These are phyloP conservation scores for Cydia splendana DNA, from an alignment of 1,140 invertebrate species.

Conservation along the genomic window DNA sequence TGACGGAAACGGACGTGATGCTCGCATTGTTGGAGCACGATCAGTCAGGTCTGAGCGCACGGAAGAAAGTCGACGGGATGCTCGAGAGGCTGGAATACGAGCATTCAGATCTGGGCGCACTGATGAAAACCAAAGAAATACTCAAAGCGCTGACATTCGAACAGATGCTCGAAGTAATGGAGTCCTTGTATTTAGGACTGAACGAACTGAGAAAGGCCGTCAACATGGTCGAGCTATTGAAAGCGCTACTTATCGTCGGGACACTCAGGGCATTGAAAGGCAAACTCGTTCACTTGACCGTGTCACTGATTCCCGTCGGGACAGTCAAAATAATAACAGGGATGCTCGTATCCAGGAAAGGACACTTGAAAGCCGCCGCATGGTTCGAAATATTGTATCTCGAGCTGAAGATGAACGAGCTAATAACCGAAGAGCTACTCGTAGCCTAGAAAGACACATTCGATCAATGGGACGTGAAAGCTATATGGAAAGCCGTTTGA, in stretches of 20 bases:
- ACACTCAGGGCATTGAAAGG: not conserved
- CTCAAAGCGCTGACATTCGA: not conserved
- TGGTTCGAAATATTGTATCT: not conserved
- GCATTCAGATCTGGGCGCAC: not conserved
- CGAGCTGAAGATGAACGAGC: not conserved
- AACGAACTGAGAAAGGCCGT: not conserved
- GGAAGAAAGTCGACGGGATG: not conserved
- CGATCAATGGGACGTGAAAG: not conserved
- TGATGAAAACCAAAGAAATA: not conserved
- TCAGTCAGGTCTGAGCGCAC: not conserved
- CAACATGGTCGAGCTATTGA: not conserved
- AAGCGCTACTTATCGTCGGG: not conserved
- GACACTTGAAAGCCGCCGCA: not conserved
- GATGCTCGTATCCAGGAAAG: not conserved
- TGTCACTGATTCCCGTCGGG: not conserved
- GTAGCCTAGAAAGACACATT: not conserved
- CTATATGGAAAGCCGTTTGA: not conserved
- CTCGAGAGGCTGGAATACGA: not conserved
- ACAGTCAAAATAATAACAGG: not conserved
- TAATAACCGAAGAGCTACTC: constrained; percentile 15
- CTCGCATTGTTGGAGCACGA: not conserved
- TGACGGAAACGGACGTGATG: not conserved
- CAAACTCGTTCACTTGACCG: not conserved
- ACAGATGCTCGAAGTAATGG: not conserved
- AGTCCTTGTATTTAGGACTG: not conserved